Conservation (phyloP, 2,113 vertebrate genomes). For the Eulemur macaco region DNA sequence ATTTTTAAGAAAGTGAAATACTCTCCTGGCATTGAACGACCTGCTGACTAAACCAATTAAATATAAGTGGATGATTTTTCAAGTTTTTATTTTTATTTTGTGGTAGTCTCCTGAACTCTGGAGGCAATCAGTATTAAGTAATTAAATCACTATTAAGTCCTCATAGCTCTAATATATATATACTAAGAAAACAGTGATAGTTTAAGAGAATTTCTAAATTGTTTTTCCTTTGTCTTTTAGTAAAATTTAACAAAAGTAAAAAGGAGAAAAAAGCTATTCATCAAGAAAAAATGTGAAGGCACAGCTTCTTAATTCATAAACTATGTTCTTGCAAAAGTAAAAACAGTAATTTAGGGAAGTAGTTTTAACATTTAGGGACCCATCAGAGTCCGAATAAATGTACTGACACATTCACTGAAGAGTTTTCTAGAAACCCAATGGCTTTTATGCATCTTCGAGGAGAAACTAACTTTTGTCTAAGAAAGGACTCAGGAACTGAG, state of each 20-base stretch:
- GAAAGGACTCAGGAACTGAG: background rate
- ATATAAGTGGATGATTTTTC: background rate
- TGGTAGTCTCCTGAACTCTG: background rate
- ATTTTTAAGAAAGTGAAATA: slow-evolving; percentile 31
- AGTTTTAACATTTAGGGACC: background rate
- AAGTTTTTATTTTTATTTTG: background rate
- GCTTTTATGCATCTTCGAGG: background rate
- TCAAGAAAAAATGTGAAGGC: background rate
- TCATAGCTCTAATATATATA: background rate
- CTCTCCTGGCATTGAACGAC: background rate
- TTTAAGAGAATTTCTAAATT: slow-evolving; percentile 24
- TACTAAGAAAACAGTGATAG: background rate
- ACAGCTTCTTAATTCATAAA: background rate
- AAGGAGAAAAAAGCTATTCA: background rate
- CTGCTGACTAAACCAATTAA: background rate
- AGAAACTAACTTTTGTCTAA: slow-evolving; percentile 41
- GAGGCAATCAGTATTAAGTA: background rate
- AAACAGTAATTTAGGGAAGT: background rate
- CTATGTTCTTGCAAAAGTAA: background rate
- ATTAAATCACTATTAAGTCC: background rate
- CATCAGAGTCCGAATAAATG: background rate
- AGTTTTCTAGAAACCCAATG: background rate
- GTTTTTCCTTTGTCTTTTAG: slow-evolving; percentile 11
- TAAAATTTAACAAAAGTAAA: background rate
- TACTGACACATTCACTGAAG: background rate